Percentiles rank a stretch among this genome's conserved stretches.
Evolutionary conservation across 37 sponge, comb jelly and placozoan species (phyloP).

Genomic region (Bolinopsis microptera): DNA sequence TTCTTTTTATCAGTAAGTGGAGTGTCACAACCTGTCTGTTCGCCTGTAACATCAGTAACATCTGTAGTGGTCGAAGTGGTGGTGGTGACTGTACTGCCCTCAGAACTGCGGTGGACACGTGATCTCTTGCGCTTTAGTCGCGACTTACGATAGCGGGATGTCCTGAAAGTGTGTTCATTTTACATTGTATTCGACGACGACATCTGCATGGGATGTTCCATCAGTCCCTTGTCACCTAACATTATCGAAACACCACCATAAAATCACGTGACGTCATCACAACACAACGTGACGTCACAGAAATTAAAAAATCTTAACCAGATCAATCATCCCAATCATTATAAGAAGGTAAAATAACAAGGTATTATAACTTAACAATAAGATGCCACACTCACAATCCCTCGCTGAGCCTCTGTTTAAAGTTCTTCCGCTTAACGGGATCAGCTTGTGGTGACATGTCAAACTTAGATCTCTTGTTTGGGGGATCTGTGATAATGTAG

Average conservation of each 20-base stretch:
- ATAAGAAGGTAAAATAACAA: no score
- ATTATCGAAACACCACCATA: no score
- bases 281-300: no score
- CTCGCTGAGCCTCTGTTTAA: slow-evolving; percentile 49
- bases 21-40: background rate
- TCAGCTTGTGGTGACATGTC: slow-evolving; percentile 38
- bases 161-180: slow-evolving; percentile 41
- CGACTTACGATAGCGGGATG: slow-evolving; percentile 38
- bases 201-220: no score
- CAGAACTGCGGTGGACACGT: slow-evolving; percentile 22
- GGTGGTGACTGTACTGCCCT: background rate
- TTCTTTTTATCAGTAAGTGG: background rate
- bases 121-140: slow-evolving; percentile 11
- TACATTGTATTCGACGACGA: no score
- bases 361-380: no score
- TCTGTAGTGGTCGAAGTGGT: background rate
- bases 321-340: no score
- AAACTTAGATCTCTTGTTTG: slow-evolving; percentile 48
- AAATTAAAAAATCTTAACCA: no score
- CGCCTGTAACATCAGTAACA: background rate
- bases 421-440: slow-evolving; percentile 31
- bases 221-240: no score
- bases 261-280: no score
- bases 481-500: slow-evolving; percentile 26
- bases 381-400: slow-evolving; percentile 66